phyloP scores from a whole-genome alignment of 2,797 vertebrate species.

The Cuculus canorus region DNA sequence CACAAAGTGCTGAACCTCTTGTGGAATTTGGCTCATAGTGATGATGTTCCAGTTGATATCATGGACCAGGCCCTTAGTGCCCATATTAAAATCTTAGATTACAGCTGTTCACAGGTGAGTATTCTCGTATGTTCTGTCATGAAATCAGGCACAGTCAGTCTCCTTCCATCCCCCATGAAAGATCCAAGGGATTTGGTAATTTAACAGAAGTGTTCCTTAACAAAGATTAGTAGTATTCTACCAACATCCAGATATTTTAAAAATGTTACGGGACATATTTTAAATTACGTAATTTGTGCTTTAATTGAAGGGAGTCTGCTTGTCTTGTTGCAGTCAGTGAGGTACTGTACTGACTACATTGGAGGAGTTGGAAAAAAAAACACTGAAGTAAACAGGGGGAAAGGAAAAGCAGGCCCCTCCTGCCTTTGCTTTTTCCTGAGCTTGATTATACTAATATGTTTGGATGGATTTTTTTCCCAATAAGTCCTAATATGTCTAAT shows the following conservation, averaged over 20 bases:
- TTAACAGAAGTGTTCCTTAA: neutral
- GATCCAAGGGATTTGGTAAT: neutral
- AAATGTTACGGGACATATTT: neutral
- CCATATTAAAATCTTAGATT: conserved; percentile 99
- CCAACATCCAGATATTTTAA: neutral
- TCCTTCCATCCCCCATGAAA: neutral
- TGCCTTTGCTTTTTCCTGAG: neutral
- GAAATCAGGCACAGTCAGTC: neutral
- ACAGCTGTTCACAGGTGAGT: conserved; percentile 97
- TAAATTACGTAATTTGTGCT: neutral
- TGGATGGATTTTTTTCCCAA: neutral
- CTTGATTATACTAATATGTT: neutral
- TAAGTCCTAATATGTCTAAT: neutral
- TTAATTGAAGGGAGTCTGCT: neutral
- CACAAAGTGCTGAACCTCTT: conserved; percentile 98
- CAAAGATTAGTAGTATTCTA: neutral
- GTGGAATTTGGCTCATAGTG: conserved; percentile 99
- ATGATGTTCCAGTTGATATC: conserved; percentile 98
- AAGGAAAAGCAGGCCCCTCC: neutral
- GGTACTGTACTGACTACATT: neutral
- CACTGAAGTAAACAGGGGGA: neutral
- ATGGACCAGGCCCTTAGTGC: conserved; percentile 99
- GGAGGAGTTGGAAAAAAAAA: neutral
- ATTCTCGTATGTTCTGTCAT: neutral
- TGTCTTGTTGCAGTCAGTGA: neutral